phyloP scores from a whole-genome alignment of 2,797 vertebrate species.

The Psittacula echo region DNA sequence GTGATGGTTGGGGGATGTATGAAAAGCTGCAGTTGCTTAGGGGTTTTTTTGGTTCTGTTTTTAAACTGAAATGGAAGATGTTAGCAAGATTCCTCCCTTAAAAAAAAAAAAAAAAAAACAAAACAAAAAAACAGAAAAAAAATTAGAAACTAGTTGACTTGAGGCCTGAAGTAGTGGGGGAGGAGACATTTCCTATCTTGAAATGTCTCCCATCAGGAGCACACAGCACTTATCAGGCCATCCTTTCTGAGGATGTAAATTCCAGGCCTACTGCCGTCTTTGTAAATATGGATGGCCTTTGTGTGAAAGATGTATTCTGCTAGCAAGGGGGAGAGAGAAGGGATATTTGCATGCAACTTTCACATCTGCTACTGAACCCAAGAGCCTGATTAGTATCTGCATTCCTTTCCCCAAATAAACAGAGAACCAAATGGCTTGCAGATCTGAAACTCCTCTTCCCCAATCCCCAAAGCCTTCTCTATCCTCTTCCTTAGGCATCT shows the following conservation, averaged over 20 bases:
- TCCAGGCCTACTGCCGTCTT: constrained; percentile 1
- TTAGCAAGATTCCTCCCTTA: not conserved
- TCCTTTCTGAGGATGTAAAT: not conserved
- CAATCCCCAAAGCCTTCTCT: not conserved
- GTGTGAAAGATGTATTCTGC: not conserved
- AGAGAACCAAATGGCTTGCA: constrained; percentile 47
- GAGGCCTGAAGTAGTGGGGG: not conserved
- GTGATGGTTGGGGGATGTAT: not conserved
- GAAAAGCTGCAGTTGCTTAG: not conserved
- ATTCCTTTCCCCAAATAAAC: constrained; percentile 55
- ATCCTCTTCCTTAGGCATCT: not conserved
- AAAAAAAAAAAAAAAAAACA: too few relatives aligned
- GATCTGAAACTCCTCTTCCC: not conserved
- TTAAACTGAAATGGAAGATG: not conserved
- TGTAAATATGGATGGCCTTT: constrained; percentile 32
- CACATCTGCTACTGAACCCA: constrained; percentile 46
- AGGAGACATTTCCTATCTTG: not conserved
- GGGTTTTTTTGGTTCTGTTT: not conserved
- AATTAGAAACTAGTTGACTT: not conserved
- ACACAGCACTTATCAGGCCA: not conserved
- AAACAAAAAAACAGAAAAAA: too few relatives aligned
- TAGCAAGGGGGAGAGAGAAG: not conserved
- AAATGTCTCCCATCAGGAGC: not conserved
- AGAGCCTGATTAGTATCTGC: constrained; percentile 49
- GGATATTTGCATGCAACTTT: constrained; percentile 43